A percentile compares a stretch with the other conserved stretches of the same genome.
These are phyloP conservation scores for Chesias legatella DNA, from an alignment of 2,888 invertebrate species.

Conservation along the genomic window DNA sequence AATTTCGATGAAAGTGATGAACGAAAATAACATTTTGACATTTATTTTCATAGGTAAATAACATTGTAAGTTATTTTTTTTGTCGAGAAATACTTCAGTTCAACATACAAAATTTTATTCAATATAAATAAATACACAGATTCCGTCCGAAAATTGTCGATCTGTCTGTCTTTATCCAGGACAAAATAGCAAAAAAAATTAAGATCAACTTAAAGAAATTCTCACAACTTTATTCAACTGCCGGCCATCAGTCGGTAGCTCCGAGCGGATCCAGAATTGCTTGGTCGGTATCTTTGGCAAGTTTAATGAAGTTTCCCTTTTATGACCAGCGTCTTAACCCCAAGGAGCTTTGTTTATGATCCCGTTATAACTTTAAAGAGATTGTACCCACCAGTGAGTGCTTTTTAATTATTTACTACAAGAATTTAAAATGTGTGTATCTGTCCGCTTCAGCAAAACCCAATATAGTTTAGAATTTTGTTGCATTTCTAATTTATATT, in stretches of 20 bases:
- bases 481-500: too few relatives aligned
- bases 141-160: too few relatives aligned
- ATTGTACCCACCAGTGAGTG: slow-evolving; percentile 44
- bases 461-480: too few relatives aligned
- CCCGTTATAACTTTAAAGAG: slow-evolving; percentile 69
- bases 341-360: slow-evolving; percentile 69
- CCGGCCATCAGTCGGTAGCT: slow-evolving; percentile 33
- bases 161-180: too few relatives aligned
- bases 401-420: slow-evolving; percentile 35
- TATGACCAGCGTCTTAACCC: slow-evolving; percentile 61
- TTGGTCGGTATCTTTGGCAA: slow-evolving; percentile 61
- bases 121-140: too few relatives aligned
- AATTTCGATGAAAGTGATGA: slow-evolving; percentile 9
- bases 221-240: slow-evolving; percentile 8
- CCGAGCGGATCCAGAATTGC: slow-evolving; percentile 47
- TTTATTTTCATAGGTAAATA: too few relatives aligned
- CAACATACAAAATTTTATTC: too few relatives aligned
- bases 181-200: too few relatives aligned
- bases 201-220: not conserved
- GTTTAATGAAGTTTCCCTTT: slow-evolving; percentile 73
- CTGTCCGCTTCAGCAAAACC: too few relatives aligned
- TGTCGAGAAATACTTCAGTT: too few relatives aligned
- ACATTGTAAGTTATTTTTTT: too few relatives aligned
- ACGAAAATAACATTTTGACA: too few relatives aligned
- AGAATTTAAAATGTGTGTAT: not conserved